These are phyloP conservation scores for Rhagoletis pomonella DNA, from an alignment of 1,140 invertebrate genomes.

Conservation along the genomic window DNA sequence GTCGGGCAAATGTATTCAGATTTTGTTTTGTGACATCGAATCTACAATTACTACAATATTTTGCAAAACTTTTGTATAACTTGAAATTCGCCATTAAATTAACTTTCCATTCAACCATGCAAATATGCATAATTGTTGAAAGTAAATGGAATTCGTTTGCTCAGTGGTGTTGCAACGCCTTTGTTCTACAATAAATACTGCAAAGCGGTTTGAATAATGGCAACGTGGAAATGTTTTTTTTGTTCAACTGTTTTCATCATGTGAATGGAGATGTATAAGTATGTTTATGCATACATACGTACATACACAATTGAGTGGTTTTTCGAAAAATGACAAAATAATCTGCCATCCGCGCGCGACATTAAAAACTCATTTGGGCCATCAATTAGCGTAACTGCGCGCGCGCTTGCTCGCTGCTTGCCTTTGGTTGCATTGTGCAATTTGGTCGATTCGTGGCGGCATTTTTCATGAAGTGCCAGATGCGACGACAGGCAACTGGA, in stretches of 20 bases:
- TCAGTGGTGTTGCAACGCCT: background rate
- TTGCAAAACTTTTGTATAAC: background rate
- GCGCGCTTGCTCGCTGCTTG: background rate
- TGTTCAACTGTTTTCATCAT: background rate
- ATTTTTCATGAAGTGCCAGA: constrained; percentile 5
- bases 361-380: constrained; percentile 48
- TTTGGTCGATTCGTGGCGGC: background rate
- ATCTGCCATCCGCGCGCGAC: constrained; percentile 32
- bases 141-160: background rate
- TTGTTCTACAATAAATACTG: background rate
- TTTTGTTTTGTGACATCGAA: too few relatives aligned
- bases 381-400: constrained; percentile 29
- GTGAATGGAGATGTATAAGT: background rate
- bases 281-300: background rate
- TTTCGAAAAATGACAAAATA: constrained; percentile 45
- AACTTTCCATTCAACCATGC: background rate
- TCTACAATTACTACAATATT: too few relatives aligned
- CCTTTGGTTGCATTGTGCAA: background rate
- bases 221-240: background rate
- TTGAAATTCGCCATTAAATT: background rate
- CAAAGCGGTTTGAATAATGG: background rate
- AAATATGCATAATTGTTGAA: background rate
- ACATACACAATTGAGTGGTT: constrained; percentile 11
- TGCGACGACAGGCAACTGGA: constrained; percentile 20
- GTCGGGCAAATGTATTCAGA: too few relatives aligned